Evolutionary conservation across 1,140 invertebrate species (phyloP).

Genomic region (Camponotus pennsylvanicus): DNA sequence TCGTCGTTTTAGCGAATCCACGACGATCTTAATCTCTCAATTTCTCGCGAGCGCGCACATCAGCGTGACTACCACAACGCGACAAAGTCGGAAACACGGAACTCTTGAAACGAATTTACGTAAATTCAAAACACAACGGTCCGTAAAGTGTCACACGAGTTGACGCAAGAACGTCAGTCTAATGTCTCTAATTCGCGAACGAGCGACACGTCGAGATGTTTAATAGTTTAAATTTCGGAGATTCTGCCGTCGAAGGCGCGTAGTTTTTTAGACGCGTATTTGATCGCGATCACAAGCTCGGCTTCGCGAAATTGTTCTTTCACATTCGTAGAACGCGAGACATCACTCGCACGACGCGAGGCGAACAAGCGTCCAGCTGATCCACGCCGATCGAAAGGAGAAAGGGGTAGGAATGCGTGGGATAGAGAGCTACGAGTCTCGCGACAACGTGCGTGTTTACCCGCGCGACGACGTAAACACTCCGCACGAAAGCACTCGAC

Average conservation of each 20-base stretch:
- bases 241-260: background rate
- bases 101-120: slow-evolving; percentile 26
- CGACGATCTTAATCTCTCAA: slow-evolving; percentile 43
- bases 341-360: background rate
- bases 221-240: background rate
- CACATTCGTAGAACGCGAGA: background rate
- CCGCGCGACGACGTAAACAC: slow-evolving; percentile 74
- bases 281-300: slow-evolving; percentile 1
- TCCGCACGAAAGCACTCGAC: slow-evolving; percentile 73
- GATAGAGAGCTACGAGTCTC: background rate
- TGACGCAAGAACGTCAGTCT: background rate
- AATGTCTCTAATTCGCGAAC: background rate
- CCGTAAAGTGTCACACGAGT: background rate
- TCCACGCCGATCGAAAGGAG: slow-evolving; percentile 20
- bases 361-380: slow-evolving; percentile 54
- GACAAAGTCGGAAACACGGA: slow-evolving; percentile 38
- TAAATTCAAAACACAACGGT: background rate
- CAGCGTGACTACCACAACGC: slow-evolving; percentile 17
- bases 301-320: background rate
- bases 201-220: background rate
- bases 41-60: slow-evolving; percentile 49
- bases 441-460: slow-evolving; percentile 62
- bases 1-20: slow-evolving; percentile 49
- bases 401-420: background rate
- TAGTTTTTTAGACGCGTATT: background rate